A percentile compares a stretch with the other conserved stretches of the same genome.
Conservation (phyloP, 1,140 invertebrate species). For the Druon quercuslanigerum region DNA sequence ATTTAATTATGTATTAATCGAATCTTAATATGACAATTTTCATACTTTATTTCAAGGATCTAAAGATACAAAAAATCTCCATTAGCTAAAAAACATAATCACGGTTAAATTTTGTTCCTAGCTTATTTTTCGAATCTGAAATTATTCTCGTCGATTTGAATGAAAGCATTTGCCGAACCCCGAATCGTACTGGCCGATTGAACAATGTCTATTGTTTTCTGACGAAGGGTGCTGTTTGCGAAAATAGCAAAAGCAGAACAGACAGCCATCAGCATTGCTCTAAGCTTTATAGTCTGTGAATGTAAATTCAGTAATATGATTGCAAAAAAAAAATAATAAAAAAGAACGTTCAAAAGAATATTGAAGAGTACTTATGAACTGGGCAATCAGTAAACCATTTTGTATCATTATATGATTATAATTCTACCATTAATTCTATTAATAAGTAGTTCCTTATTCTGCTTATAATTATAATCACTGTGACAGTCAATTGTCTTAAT, state of each 20-base stretch:
- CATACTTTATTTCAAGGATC: too few relatives aligned
- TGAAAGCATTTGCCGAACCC: not conserved
- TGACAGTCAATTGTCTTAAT: too few relatives aligned
- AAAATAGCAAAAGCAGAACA: not conserved
- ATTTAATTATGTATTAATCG: too few relatives aligned
- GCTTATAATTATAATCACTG: too few relatives aligned
- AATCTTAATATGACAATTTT: too few relatives aligned
- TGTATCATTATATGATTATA: too few relatives aligned
- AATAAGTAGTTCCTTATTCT: too few relatives aligned
- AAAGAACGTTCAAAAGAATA: not conserved
- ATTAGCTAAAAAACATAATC: not conserved
- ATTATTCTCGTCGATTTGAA: not conserved
- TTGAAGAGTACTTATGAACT: not conserved
- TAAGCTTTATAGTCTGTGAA: not conserved
- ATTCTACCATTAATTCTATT: too few relatives aligned
- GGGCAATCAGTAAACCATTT: too few relatives aligned
- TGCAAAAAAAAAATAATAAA: not conserved
- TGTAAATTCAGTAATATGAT: not conserved
- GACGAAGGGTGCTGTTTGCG: not conserved
- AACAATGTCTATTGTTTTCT: conserved; percentile 6
- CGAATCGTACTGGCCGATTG: not conserved
- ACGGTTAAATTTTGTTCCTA: not conserved
- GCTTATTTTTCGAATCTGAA: not conserved
- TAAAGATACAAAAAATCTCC: too few relatives aligned
- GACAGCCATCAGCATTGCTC: not conserved